phyloP scores from a whole-genome alignment of 2,888 invertebrate species.

The Nephrotoma guestfalica region DNA sequence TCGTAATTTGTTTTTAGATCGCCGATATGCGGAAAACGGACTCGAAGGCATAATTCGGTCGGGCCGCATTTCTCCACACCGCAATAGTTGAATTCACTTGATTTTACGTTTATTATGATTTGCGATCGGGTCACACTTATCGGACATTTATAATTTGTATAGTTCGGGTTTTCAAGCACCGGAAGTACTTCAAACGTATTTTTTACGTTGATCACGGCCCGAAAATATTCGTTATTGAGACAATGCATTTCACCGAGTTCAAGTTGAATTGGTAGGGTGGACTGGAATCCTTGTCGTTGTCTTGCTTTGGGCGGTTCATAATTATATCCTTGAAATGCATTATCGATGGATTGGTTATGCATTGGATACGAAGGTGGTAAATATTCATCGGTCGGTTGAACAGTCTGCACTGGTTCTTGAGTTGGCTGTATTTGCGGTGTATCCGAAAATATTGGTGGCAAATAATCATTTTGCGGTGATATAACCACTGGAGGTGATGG shows the following conservation, averaged over 20 bases:
- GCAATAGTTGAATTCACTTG: conserved; percentile 35
- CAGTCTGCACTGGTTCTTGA: background rate
- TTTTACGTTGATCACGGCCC: conserved; percentile 29
- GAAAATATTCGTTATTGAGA: conserved; percentile 25
- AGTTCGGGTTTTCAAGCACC: conserved; percentile 26
- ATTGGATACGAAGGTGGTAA: background rate
- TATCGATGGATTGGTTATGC: background rate
- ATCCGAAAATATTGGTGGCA: background rate
- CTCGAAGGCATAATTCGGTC: conserved; percentile 35
- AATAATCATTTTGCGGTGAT: conserved; percentile 18
- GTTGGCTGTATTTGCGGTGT: background rate
- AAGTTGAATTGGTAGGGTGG: conserved; percentile 18
- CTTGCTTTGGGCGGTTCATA: conserved; percentile 10
- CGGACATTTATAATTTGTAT: conserved; percentile 23
- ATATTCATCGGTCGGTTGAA: conserved; percentile 2
- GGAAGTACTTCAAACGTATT: conserved; percentile 25
- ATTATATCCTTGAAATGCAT: conserved; percentile 9
- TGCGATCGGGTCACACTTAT: conserved; percentile 24
- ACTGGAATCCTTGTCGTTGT: conserved; percentile 4
- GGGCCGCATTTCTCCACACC: conserved; percentile 36
- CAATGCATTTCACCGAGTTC: conserved; percentile 28
- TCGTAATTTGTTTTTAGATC: conserved; percentile 39
- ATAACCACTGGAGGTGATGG: background rate
- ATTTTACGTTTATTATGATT: conserved; percentile 31
- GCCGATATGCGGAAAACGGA: conserved; percentile 38